phyloP scores from a whole-genome alignment of 2,888 invertebrate species.

The Cancer borealis region DNA sequence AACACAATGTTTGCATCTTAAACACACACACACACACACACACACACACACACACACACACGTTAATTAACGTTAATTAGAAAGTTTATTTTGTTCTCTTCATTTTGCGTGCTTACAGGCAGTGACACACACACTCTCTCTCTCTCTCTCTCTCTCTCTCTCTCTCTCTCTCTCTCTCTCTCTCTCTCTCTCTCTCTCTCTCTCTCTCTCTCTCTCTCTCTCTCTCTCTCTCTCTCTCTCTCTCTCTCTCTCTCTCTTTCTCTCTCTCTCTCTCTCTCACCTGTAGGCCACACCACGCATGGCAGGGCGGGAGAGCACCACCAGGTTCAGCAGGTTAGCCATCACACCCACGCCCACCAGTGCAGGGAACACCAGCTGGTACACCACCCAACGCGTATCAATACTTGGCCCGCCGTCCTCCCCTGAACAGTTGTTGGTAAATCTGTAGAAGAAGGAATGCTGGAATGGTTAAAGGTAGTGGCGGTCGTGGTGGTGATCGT shows the following conservation, averaged over 20 bases:
- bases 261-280: conserved; percentile 49
- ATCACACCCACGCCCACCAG: conserved; percentile 72
- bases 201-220: conserved; percentile 17
- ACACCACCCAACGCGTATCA: conserved; percentile 63
- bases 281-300: conserved; percentile 76
- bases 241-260: background rate
- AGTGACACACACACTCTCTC: background rate
- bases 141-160: conserved; percentile 55
- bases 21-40: background rate
- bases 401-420: background rate
- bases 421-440: background rate
- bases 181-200: conserved; percentile 20
- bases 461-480: background rate
- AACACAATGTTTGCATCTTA: background rate
- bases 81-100: background rate
- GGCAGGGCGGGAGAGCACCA: conserved; percentile 74
- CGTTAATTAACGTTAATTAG: background rate
- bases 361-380: conserved; percentile 74
- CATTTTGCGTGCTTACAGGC: background rate
- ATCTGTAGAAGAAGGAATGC: background rate
- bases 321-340: conserved; percentile 75
- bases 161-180: conserved; percentile 18
- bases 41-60: conserved; percentile 6
- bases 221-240: conserved; percentile 12
- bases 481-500: background rate